Evolutionary conservation across 2,888 invertebrate species (phyloP).

Genomic region (Artemia sp.): DNA sequence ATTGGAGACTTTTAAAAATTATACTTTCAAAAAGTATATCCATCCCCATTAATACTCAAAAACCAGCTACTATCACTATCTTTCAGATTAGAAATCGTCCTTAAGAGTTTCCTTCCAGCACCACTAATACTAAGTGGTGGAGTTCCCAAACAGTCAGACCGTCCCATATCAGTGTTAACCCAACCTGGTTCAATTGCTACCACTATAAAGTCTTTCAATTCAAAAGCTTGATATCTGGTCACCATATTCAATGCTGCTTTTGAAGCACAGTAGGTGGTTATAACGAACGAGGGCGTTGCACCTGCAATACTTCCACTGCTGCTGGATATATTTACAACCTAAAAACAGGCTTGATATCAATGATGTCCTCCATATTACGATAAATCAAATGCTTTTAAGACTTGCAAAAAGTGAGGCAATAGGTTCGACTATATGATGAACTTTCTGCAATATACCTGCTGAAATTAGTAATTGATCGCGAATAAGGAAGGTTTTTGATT

Average conservation of each 20-base stretch:
- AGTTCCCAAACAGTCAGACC: neutral
- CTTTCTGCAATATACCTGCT: too few relatives aligned
- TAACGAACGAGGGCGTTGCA: neutral
- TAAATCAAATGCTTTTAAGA: too few relatives aligned
- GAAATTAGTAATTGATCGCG: too few relatives aligned
- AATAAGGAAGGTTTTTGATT: too few relatives aligned
- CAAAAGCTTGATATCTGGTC: constrained; percentile 2
- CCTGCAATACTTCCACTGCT: neutral
- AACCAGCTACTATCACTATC: neutral
- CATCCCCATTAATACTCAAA: neutral
- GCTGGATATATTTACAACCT: constrained; percentile 13
- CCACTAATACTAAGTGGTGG: neutral
- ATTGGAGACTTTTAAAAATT: too few relatives aligned
- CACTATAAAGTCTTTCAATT: neutral
- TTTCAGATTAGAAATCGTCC: neutral
- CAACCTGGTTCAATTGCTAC: constrained; percentile 5
- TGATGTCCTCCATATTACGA: too few relatives aligned
- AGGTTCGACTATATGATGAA: too few relatives aligned
- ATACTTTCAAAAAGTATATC: neutral
- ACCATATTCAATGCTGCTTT: neutral
- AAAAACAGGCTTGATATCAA: neutral
- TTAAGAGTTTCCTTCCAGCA: neutral
- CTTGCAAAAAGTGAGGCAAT: too few relatives aligned
- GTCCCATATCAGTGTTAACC: constrained; percentile 3
- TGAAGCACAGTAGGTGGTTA: constrained; percentile 3